Base-by-base conservation (phyloP, 2,113 vertebrate genomes). In the Pterocles gutturalis region DNA sequence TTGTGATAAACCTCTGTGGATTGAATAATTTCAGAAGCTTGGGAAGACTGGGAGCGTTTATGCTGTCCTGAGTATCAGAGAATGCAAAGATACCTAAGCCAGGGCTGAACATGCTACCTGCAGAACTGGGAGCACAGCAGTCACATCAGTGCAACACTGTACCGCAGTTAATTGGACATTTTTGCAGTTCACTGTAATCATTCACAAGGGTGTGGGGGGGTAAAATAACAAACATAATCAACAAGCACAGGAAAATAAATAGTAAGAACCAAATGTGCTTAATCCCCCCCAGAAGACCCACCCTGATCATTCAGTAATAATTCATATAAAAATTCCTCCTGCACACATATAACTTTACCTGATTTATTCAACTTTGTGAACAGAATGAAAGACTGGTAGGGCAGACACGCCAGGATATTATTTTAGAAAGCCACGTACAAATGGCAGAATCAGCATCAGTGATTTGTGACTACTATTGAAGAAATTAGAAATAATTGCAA, bases 401-500 rank as follows among this genome's bases (percentile, higher is more conserved):
- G 85, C 67, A 90, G 85, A 78, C 76, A 67, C 34, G 75, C 73
- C 65, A 69, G 83, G 86, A 79, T 84, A 87, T 80, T 87, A 83
- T 86, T 93, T 93, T 55, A 64, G 83, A 95, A 94, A 90, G 69
- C 69, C 94, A 87, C 3, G 2, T 77, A 75, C 55, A 69, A 62
- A 81, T 83, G 87, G 86, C 71, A 97, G 72, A 93, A 71, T 86
- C 83, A 92, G 57, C 92, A 93, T 69, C 48, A 72, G 78, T 87
- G 73, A 97, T 94, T 97, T 92, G 83, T 49, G 79, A 78, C 79
- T 83, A 43, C 87, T 91, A 73, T 29, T 73, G 85, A 57, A 96
- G 78, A 91, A 94, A 98, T 97, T 93, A 93, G 95, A 96, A 97
- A 89, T 97, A 94, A 96, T 89, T 95, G 90, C 71, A 95, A 81